Evolutionary conservation across 2,113 vertebrate genomes (phyloP).

Genomic region (Pelecanoides urinatrix): DNA sequence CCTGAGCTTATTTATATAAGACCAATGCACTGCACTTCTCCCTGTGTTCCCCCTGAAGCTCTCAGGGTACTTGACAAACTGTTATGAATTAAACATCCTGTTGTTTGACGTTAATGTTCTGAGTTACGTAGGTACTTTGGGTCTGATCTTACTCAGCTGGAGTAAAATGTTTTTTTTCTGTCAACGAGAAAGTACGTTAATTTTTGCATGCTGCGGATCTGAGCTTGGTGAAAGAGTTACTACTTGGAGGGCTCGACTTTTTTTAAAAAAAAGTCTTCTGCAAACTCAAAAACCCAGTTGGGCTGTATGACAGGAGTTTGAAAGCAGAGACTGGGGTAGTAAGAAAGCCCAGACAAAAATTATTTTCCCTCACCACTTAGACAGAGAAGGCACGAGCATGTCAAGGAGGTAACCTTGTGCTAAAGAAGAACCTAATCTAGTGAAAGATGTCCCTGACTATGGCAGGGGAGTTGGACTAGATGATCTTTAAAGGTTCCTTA

Average conservation of each 20-base stretch:
- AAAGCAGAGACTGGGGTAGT: not conserved
- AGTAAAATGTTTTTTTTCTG: not conserved
- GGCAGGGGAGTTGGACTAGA: not conserved
- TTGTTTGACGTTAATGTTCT: not conserved
- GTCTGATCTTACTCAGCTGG: not conserved
- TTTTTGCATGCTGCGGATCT: not conserved
- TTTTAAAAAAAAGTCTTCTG: not conserved
- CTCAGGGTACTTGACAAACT: not conserved
- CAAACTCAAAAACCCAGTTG: not conserved
- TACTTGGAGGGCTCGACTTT: not conserved
- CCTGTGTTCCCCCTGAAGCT: not conserved
- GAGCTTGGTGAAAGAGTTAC: not conserved
- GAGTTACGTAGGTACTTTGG: not conserved
- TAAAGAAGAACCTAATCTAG: not conserved
- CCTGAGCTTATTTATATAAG: not conserved
- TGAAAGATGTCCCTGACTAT: not conserved
- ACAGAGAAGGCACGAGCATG: not conserved
- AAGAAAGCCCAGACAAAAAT: not conserved
- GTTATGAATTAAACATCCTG: not conserved
- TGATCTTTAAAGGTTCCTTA: not conserved
- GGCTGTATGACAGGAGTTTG: not conserved
- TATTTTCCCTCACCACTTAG: not conserved
- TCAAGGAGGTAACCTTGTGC: not conserved
- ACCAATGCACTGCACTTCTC: not conserved
- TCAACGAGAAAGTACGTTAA: not conserved